phyloP scores from a whole-genome alignment of 1,140 invertebrate species.

The Antheraea pernyi region DNA sequence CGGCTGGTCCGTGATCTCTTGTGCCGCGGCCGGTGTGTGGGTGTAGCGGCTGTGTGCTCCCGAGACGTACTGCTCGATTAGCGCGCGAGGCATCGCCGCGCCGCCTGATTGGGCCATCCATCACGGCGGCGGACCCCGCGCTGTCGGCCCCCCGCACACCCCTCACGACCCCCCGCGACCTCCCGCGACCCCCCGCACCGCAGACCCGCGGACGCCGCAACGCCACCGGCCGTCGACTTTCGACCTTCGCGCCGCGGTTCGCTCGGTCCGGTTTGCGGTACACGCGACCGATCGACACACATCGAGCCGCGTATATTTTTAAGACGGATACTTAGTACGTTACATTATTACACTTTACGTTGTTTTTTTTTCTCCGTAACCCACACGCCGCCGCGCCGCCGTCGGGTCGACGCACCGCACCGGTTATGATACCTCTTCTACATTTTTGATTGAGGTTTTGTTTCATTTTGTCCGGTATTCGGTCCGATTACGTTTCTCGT shows the following conservation, averaged over 20 bases:
- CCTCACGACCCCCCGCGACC: neutral
- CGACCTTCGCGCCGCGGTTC: constrained; percentile 10
- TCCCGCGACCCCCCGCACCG: neutral
- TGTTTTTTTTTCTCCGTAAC: constrained; percentile 57
- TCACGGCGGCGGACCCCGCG: constrained; percentile 52
- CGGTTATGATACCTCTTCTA: constrained; percentile 71
- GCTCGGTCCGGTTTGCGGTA: constrained; percentile 17
- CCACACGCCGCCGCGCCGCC: constrained; percentile 50
- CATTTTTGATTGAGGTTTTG: constrained; percentile 75
- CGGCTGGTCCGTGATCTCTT: constrained; percentile 4
- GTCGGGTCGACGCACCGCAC: constrained; percentile 67
- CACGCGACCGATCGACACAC: constrained; percentile 40
- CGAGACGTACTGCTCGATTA: constrained; percentile 61
- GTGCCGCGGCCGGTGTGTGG: constrained; percentile 6
- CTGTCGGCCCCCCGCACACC: constrained; percentile 39
- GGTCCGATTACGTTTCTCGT: constrained; percentile 69
- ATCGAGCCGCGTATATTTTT: constrained; percentile 65
- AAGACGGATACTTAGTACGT: constrained; percentile 74
- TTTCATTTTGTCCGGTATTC: constrained; percentile 52
- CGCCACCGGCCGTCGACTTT: constrained; percentile 18
- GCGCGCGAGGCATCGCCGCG: constrained; percentile 63
- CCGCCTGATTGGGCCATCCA: constrained; percentile 77
- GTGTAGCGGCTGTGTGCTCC: constrained; percentile 9
- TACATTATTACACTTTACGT: constrained; percentile 71
- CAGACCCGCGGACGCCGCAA: too few species aligned